Percentiles rank a stretch among this genome's conserved stretches.
Evolutionary conservation across 2,113 vertebrate genomes (phyloP).

Genomic region (Phalacrocorax carbo): DNA sequence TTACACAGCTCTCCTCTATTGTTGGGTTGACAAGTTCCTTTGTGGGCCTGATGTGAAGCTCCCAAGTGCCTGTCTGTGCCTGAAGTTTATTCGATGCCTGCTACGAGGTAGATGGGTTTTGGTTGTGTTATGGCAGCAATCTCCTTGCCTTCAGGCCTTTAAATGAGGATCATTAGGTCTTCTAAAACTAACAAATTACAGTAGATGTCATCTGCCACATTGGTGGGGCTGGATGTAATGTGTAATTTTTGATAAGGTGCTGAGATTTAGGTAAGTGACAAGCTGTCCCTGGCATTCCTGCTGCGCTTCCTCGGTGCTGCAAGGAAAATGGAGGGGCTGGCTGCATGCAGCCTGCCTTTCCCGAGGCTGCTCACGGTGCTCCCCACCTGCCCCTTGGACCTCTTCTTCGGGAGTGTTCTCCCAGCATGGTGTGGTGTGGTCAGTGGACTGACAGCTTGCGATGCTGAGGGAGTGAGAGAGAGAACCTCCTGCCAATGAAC

Average conservation of each 20-base stretch:
- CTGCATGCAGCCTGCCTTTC: neutral
- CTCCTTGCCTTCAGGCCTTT: neutral
- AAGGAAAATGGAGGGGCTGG: neutral
- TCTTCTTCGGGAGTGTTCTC: no score
- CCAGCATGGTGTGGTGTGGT: no score
- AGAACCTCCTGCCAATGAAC: neutral
- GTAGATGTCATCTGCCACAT: accelerated
- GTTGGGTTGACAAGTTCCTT: neutral
- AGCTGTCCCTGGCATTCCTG: neutral
- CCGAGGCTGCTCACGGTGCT: accelerated
- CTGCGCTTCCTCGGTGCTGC: accelerated
- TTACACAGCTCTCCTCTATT: neutral
- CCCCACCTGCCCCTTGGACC: neutral
- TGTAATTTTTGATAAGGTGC: neutral
- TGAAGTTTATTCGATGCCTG: neutral
- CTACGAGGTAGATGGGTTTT: accelerated
- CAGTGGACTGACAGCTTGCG: neutral
- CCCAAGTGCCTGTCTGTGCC: neutral
- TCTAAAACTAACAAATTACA: neutral
- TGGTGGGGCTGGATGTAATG: accelerated
- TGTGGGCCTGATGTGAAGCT: neutral
- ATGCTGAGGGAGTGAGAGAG: neutral
- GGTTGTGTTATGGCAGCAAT: neutral
- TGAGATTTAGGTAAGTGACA: neutral
- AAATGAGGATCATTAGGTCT: neutral